Conservation (phyloP, 2,797 vertebrate species). For the Trachurus trachurus region DNA sequence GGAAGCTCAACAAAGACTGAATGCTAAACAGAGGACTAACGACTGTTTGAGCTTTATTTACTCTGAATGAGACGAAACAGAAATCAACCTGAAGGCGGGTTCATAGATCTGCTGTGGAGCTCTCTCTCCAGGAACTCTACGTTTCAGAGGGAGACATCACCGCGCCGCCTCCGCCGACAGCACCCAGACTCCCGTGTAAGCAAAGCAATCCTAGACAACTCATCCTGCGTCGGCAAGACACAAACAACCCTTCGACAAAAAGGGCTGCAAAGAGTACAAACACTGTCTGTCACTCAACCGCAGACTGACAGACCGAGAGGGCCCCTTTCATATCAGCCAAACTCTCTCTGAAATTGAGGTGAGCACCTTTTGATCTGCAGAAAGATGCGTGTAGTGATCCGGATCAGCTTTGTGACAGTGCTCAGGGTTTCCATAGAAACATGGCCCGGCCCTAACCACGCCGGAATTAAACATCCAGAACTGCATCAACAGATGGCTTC, state of each 20-base stretch:
- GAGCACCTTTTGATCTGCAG: constrained; percentile 76
- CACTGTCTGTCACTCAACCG: constrained; percentile 64
- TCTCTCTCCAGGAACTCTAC: constrained; percentile 36
- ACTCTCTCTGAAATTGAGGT: constrained; percentile 78
- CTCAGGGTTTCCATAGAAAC: constrained; percentile 77
- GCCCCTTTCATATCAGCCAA: constrained; percentile 58
- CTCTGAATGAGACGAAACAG: constrained; percentile 41
- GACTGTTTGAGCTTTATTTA: constrained; percentile 25
- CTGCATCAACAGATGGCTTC: constrained; percentile 60
- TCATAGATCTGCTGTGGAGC: constrained; percentile 31
- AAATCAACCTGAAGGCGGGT: constrained; percentile 13
- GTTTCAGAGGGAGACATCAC: constrained; percentile 23
- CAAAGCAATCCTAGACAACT: constrained; percentile 48
- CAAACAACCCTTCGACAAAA: constrained; percentile 59
- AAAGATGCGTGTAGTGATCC: constrained; percentile 68
- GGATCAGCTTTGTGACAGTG: constrained; percentile 65
- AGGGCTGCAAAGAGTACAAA: constrained; percentile 53
- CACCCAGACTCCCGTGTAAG: constrained; percentile 24
- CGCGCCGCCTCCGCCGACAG: not conserved
- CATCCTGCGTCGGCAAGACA: constrained; percentile 56
- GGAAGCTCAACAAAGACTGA: constrained; percentile 39
- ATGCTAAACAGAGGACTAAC: constrained; percentile 56
- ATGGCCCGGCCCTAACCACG: constrained; percentile 10
- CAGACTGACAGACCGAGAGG: constrained; percentile 45
- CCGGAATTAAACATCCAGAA: constrained; percentile 56